Conservation (phyloP, 2,797 vertebrate genomes). For the Sebastes nivosus region DNA sequence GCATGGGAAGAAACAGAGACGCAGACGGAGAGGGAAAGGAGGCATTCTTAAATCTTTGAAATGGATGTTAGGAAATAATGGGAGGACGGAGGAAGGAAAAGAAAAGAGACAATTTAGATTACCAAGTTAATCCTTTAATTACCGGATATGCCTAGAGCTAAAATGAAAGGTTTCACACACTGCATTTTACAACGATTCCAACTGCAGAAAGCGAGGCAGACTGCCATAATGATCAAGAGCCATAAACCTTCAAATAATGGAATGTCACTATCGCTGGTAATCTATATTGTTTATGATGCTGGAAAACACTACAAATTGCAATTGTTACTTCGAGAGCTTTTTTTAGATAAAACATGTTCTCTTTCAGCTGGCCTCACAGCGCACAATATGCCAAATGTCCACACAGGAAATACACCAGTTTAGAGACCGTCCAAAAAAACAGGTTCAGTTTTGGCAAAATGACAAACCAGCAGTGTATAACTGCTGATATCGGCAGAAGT, state of each 20-base stretch:
- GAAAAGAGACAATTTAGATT: constrained; percentile 83
- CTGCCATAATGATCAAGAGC: constrained; percentile 49
- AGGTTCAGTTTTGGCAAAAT: constrained; percentile 18
- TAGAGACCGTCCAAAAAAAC: neutral
- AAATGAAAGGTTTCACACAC: constrained; percentile 71
- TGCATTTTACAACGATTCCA: constrained; percentile 62
- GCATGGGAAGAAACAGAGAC: constrained; percentile 37
- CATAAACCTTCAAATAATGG: constrained; percentile 53
- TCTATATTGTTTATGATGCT: constrained; percentile 45
- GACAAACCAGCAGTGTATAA: constrained; percentile 31
- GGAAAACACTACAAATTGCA: constrained; percentile 31
- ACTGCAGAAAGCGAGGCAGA: constrained; percentile 49
- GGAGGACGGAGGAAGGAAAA: constrained; percentile 59
- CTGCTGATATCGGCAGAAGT: constrained; percentile 50
- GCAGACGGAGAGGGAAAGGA: constrained; percentile 29
- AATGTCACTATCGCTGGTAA: constrained; percentile 35
- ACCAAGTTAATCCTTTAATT: constrained; percentile 85
- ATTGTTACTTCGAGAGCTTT: constrained; percentile 38
- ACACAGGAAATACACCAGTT: constrained; percentile 19
- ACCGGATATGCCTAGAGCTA: constrained; percentile 74
- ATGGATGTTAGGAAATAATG: constrained; percentile 72
- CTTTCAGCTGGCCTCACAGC: neutral
- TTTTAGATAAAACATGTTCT: constrained; percentile 29
- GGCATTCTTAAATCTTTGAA: constrained; percentile 70
- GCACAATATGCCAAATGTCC: neutral